Base-by-base conservation (phyloP, 2,113 vertebrate species). In the Canis aureus region DNA sequence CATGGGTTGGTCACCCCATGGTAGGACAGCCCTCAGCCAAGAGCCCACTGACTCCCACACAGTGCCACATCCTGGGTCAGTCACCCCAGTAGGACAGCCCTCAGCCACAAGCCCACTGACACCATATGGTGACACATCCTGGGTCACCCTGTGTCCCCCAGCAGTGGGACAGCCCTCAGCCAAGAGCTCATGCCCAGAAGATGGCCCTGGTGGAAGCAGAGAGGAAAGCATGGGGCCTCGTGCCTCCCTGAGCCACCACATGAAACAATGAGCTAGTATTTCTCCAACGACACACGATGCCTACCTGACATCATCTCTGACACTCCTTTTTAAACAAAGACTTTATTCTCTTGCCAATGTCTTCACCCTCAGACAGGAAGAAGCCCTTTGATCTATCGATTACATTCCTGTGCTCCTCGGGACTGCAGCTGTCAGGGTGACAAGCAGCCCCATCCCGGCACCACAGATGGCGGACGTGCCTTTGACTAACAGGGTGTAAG, bases 401-500 rank as follows among this genome's bases (percentile, higher is more conserved):
- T 35, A 29, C 93, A 55, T 84, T 83, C 90, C 82, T 38, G 0
- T 0, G 73, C 74, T 78, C 55, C 43, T 59, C 38, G 25, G 74
- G 49, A 49, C 80, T 25, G 78, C 8, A 2, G 49, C 43, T 43
- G 11, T 81, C 81, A 38, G 27, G 53, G n/a, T 92, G 97, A 96
- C 82, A 84, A 11, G 67, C 8, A 0, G 25, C 74, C 82, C 90
- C 2, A 0, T 4, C 59, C 59, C 0, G 13, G 87, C 94, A 35
- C 80, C 43, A 2, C 3, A 3, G 51, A 8, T 27, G 82, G 78
- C 4, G 0, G 79, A 51, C 17, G 1, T 10, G 67, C 90, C 95
- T 97, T 71, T 96, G 94, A 96, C 97, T 66, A 95, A 15, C 95
- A 74, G 66, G 1, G 35, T 95, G 67, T 93, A 60, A 96, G 94